Conservation (phyloP, 2,888 invertebrate species). For the Parascotia fuliginaria region DNA sequence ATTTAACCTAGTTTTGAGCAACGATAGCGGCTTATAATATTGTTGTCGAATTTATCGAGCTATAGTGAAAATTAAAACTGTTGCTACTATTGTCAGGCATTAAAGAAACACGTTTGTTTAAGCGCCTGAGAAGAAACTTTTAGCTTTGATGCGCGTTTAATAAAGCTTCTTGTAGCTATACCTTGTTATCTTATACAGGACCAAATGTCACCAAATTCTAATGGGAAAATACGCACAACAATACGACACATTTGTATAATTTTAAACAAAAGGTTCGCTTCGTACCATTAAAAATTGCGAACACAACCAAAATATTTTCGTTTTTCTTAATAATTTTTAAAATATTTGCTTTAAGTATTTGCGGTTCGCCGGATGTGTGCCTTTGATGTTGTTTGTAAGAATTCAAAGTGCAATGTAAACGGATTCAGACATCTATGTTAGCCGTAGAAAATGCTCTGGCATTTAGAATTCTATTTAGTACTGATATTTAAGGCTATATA, state of each 20-base stretch:
- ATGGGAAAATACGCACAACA: too few species aligned
- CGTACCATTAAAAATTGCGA: conserved; percentile 13
- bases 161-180: too few species aligned
- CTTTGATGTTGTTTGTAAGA: conserved; percentile 32
- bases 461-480: not conserved
- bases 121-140: not conserved
- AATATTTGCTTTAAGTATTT: conserved; percentile 28
- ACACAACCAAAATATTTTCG: conserved; percentile 29
- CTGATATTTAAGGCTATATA: not conserved
- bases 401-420: conserved; percentile 17
- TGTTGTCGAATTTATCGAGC: not conserved
- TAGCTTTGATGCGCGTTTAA: too few species aligned
- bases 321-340: conserved; percentile 32
- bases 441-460: not conserved
- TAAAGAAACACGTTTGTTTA: too few species aligned
- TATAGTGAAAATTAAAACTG: not conserved
- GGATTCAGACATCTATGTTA: not conserved
- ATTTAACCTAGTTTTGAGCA: conserved; percentile 15
- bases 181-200: too few species aligned
- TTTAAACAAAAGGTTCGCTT: too few species aligned
- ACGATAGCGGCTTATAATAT: conserved; percentile 3
- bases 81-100: not conserved
- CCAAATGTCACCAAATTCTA: too few species aligned
- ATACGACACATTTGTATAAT: not conserved
- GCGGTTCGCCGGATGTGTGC: conserved; percentile 25